Evolutionary conservation across 2,888 invertebrate genomes (phyloP).

Genomic region (Kryphioiulus occultus): DNA sequence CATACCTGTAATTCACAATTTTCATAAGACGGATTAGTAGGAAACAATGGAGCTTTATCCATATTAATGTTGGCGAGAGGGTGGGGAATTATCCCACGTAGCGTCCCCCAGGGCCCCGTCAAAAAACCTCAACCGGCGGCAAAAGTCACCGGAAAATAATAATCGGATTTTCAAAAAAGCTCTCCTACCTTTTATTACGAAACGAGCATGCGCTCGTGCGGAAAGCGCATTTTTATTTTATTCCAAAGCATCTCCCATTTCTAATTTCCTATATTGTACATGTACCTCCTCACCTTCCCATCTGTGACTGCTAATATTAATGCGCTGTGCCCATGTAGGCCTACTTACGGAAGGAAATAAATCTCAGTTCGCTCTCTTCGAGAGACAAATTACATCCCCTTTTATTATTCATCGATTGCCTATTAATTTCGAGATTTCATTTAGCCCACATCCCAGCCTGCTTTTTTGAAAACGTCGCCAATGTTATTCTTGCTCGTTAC

Average conservation of each 20-base stretch:
- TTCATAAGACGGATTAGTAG: background rate
- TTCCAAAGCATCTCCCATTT: background rate
- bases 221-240: background rate
- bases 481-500: no score
- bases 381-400: background rate
- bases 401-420: constrained; percentile 24
- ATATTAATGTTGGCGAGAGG: background rate
- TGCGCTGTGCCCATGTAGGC: background rate
- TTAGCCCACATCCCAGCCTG: background rate
- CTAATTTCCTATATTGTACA: background rate
- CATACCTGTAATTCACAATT: background rate
- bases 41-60: background rate
- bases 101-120: background rate
- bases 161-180: background rate
- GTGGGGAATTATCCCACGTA: background rate
- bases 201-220: background rate
- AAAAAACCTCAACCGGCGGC: background rate
- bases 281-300: background rate
- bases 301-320: constrained; percentile 23
- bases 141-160: background rate
- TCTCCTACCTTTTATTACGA: background rate
- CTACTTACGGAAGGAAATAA: background rate
- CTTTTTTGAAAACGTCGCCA: background rate
- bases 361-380: background rate
- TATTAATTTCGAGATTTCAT: background rate